These are phyloP conservation scores for Ophioninae sp. DNA, from an alignment of 2,888 invertebrate genomes.

Conservation along the genomic window DNA sequence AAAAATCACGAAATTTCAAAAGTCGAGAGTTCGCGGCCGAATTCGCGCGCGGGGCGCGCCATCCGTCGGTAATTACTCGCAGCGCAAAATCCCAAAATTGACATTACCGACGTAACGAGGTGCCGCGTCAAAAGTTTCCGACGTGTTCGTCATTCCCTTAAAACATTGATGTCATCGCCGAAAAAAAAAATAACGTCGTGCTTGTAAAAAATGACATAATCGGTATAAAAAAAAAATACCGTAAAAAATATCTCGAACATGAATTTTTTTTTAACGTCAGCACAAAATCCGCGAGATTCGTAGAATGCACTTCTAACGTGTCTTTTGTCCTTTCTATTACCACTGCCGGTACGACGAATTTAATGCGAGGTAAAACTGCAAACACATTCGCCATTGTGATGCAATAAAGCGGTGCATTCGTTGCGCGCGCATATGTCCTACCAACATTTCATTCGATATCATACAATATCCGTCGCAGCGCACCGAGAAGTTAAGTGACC, in stretches of 20 bases:
- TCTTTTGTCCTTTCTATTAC: constrained; percentile 2
- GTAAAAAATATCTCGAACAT: background rate
- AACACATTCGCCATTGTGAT: constrained; percentile 25
- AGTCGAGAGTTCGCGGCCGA: too few species aligned
- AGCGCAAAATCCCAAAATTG: too few species aligned
- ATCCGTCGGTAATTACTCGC: too few species aligned
- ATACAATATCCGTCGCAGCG: background rate
- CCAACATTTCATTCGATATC: constrained; percentile 48
- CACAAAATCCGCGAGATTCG: constrained; percentile 2
- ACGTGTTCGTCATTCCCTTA: too few species aligned
- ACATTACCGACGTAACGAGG: too few species aligned
- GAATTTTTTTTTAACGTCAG: background rate
- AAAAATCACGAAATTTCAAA: too few species aligned
- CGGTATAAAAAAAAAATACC: background rate
- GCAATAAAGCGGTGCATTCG: background rate
- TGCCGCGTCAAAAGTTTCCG: too few species aligned
- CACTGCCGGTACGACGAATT: constrained; percentile 5
- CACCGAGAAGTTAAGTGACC: constrained; percentile 29
- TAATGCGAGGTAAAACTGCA: constrained; percentile 1
- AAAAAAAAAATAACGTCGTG: too few species aligned
- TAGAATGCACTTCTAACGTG: constrained; percentile 3
- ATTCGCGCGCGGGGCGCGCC: too few species aligned
- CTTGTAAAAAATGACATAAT: too few species aligned
- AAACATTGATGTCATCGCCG: too few species aligned
- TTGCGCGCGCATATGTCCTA: constrained; percentile 6